These are phyloP conservation scores for Oscheius onirici DNA, from an alignment of 2,888 invertebrate species.

Conservation along the genomic window DNA sequence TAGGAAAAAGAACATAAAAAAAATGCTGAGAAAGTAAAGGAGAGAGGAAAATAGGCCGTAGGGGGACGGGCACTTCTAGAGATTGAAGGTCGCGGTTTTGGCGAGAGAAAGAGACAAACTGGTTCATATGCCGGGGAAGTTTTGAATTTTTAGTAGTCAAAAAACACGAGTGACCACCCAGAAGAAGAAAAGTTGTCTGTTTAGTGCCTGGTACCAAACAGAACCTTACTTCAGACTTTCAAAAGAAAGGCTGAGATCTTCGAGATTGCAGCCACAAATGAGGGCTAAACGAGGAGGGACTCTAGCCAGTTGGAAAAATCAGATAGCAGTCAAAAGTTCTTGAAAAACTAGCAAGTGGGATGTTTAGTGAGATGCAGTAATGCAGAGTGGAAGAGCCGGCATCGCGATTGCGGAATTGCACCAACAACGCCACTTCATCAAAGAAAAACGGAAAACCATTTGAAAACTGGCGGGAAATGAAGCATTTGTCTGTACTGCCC, in stretches of 20 bases:
- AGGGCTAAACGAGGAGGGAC: no score
- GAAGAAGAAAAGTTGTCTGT: no score
- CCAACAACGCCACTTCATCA: constrained; percentile 10
- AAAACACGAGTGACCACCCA: no score
- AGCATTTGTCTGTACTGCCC: no score
- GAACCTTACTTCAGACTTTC: no score
- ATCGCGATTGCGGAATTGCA: no score
- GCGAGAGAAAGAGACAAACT: constrained; percentile 16
- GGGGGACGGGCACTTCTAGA: constrained; percentile 27
- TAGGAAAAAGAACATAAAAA: not conserved
- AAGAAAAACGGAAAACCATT: not conserved
- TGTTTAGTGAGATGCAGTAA: constrained; percentile 20
- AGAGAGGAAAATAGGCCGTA: not conserved
- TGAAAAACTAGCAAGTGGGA: not conserved
- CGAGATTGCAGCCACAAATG: no score
- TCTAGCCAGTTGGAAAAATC: no score
- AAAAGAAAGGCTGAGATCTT: no score
- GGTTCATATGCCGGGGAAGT: not conserved
- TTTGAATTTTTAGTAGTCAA: not conserved
- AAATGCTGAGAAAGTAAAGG: not conserved
- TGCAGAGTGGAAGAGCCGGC: not conserved
- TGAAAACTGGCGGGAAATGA: no score
- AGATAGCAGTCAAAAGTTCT: no score
- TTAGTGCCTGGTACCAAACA: no score
- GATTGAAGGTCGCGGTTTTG: constrained; percentile 24